These are phyloP conservation scores for Drosophila mulleri DNA, from an alignment of 2,888 invertebrate species.

Conservation along the genomic window DNA sequence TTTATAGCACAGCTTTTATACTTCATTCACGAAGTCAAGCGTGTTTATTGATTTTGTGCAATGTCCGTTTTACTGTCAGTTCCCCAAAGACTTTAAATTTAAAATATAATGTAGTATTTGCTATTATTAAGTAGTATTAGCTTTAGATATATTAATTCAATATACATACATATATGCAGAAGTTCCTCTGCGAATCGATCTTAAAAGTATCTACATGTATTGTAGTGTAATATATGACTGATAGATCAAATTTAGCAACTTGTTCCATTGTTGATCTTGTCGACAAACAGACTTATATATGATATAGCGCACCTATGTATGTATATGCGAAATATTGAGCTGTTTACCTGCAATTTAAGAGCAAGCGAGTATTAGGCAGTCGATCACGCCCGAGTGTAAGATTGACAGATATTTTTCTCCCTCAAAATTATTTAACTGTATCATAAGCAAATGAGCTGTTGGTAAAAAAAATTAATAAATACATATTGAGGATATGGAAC, in stretches of 20 bases:
- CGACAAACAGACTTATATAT: background rate
- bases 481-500: no score
- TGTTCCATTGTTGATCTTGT: background rate
- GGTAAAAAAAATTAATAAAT: background rate
- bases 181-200: no score
- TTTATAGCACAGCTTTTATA: background rate
- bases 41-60: background rate
- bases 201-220: no score
- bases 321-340: no score
- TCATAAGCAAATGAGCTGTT: background rate
- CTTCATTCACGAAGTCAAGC: background rate
- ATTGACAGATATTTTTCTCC: background rate
- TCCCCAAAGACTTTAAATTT: background rate
- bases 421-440: background rate
- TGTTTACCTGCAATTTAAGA: background rate
- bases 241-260: background rate
- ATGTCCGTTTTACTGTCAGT: background rate
- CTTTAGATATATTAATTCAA: no score
- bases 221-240: no score
- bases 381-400: background rate
- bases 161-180: background rate
- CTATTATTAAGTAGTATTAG: no score
- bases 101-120: background rate
- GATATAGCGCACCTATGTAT: background rate
- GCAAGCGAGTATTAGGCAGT: background rate